These are phyloP conservation scores for Drosophila nr. perissopoda DNA, from an alignment of 2,888 invertebrate species.

Conservation along the genomic window DNA sequence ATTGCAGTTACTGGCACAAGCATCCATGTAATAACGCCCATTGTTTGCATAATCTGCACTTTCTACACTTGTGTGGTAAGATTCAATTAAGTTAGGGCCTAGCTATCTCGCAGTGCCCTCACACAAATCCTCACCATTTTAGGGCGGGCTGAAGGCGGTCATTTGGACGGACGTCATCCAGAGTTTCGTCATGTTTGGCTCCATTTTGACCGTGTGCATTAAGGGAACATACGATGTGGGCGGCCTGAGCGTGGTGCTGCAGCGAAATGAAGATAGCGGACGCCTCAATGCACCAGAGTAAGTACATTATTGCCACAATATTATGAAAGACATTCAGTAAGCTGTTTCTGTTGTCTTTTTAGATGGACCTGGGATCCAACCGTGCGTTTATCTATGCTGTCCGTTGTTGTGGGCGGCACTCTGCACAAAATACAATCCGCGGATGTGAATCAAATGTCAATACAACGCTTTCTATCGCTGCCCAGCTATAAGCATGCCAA, in stretches of 20 bases:
- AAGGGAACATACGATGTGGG: constrained; percentile 91
- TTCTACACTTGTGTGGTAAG: constrained; percentile 96
- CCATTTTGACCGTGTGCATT: constrained; percentile 89
- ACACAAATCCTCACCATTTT: constrained; percentile 12
- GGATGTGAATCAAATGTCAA: constrained; percentile 93
- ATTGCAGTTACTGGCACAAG: constrained; percentile 88
- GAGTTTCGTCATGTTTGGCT: constrained; percentile 90
- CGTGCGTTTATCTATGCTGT: constrained; percentile 91
- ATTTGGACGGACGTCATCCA: constrained; percentile 94
- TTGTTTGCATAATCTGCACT: constrained; percentile 91
- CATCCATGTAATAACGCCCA: constrained; percentile 92
- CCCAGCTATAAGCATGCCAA: constrained; percentile 89
- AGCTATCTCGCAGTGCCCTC: not conserved
- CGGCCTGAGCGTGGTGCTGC: constrained; percentile 88
- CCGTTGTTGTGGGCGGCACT: constrained; percentile 90
- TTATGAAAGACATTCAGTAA: not conserved
- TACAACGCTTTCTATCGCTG: constrained; percentile 92
- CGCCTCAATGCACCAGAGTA: constrained; percentile 90
- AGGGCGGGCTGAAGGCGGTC: constrained; percentile 93
- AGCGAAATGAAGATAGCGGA: constrained; percentile 89
- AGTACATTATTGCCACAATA: constrained; percentile 55
- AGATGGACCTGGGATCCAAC: constrained; percentile 93
- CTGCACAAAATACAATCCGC: constrained; percentile 91
- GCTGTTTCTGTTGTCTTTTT: constrained; percentile 47
- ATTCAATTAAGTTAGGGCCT: constrained; percentile 42